Conservation (phyloP, 2,113 vertebrate species). For the Capreolus pygargus region DNA sequence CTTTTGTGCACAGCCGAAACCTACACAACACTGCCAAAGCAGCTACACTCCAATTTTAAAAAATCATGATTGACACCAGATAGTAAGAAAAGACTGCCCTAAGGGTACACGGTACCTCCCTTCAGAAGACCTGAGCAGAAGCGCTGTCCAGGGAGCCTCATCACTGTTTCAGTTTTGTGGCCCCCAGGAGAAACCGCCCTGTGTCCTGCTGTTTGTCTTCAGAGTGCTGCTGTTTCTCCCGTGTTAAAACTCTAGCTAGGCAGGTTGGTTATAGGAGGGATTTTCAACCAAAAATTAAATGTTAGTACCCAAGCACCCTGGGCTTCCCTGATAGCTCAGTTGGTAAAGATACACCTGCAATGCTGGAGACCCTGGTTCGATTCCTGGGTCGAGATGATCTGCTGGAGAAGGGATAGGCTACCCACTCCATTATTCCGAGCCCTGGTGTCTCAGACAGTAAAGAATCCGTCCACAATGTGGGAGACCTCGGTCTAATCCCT, state of each 20-base stretch:
- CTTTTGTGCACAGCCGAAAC: background rate
- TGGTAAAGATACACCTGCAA: background rate
- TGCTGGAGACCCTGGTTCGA: background rate
- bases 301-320: background rate
- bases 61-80: background rate
- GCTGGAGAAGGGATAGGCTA: background rate
- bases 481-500: background rate
- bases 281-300: constrained; percentile 14
- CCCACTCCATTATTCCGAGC: background rate
- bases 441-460: background rate
- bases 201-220: background rate
- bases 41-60: background rate
- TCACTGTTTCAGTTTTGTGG: background rate
- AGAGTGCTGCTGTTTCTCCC: background rate
- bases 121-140: background rate
- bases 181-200: background rate
- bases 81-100: background rate
- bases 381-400: accelerated
- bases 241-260: background rate
- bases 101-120: background rate
- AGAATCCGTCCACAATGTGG: background rate
- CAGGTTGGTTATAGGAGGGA: background rate
- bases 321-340: background rate
- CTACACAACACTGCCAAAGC: background rate
- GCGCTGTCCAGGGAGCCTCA: background rate